These are phyloP conservation scores for Myiozetetes cayanensis DNA, from an alignment of 2,113 vertebrate genomes.

Conservation along the genomic window DNA sequence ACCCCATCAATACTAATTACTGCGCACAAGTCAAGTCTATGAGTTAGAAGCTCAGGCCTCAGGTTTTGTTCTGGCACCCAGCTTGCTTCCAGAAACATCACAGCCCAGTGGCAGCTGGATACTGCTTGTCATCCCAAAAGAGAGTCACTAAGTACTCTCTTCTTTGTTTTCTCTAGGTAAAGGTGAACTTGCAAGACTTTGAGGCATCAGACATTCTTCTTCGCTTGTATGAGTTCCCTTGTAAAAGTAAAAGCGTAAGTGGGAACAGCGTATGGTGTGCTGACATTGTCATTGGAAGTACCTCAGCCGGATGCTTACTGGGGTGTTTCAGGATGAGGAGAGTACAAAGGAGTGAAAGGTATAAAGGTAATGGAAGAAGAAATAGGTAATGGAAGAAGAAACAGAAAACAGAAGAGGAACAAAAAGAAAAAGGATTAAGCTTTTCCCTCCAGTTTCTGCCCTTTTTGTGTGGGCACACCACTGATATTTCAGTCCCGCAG, in stretches of 20 bases:
- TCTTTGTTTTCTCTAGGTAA: background rate
- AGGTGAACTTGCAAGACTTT: background rate
- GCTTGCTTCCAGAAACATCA: background rate
- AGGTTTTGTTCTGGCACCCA: background rate
- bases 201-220: background rate
- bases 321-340: background rate
- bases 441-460: background rate
- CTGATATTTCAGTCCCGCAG: background rate
- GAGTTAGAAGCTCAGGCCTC: background rate
- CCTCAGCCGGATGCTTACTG: background rate
- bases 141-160: background rate
- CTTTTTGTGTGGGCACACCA: background rate
- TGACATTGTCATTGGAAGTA: background rate
- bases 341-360: background rate
- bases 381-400: background rate
- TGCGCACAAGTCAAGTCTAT: background rate
- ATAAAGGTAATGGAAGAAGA: background rate
- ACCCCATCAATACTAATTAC: conserved; percentile 36
- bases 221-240: background rate
- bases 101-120: background rate
- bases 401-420: background rate
- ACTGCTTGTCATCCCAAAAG: background rate
- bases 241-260: background rate
- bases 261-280: background rate
- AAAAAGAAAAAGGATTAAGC: background rate